Evolutionary conservation across 2,797 vertebrate species (phyloP), one percentile per base, ranked within the genome.

Genomic region (Oryzias sinensis): DNA sequence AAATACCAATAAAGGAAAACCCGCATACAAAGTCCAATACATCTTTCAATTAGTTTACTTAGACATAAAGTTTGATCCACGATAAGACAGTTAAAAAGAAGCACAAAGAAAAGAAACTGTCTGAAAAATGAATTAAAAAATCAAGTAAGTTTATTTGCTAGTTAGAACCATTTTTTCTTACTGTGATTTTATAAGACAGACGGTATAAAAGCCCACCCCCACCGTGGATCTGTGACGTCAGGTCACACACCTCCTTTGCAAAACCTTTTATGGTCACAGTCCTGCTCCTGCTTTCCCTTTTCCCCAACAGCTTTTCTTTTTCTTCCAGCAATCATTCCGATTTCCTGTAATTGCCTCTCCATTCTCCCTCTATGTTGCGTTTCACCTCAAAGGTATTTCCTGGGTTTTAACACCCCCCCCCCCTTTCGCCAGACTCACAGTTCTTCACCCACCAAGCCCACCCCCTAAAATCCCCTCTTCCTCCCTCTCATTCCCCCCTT

Each of bases 371-470:
- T 57, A 79, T 83, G 44, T 78, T 61, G 72, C 62, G 42, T 85
- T 75, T 84, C 87, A 91, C 78, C 83, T 90, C 88, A 62, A 61
- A 89, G 89, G 79, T 87, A 93, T 92, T 93, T 94, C 86, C 85
- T 89, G 86, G 82, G 72, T 79, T 86, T 77, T 61, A 73, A 82
- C 87, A 74, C 76, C 79, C 72, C 66, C 63, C 61, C 79, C 72
- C 66, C 63, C 59, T 71, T 64, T 13, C 59, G 68, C 59, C 61
- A 61, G 73, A 75, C 59, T 40, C 37, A 20, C 50, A 42, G 50
- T 59, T 62, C 57, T 66, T 71, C 65, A 62, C 43, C 66, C 63
- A 59, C 29, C 53, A 20, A 70, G 68, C 60, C 59, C 53, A 62
- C 64, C n/a, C 62, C 64, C 5, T 0, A 67, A 79, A 66, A 81